phyloP scores from a whole-genome alignment of 2,797 vertebrate genomes.

The Gymnocypris eckloni region DNA sequence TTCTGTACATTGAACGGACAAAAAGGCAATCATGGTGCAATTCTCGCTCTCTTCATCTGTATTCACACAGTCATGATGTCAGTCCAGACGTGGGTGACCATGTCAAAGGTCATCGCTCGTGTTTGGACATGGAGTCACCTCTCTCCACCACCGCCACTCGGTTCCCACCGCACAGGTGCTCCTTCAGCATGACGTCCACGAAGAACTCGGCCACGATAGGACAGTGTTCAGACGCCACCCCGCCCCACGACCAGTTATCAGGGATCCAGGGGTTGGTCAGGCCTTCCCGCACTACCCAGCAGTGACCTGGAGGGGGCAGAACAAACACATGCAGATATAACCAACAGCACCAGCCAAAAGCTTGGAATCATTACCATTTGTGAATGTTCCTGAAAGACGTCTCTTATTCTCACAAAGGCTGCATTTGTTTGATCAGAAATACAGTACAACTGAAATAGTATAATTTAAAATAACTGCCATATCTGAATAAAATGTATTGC shows the following conservation, averaged over 20 bases:
- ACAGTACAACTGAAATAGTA: too few relatives aligned
- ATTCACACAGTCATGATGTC: slow-evolving; percentile 19
- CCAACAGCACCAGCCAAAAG: background rate
- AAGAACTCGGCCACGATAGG: slow-evolving; percentile 90
- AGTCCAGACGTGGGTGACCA: background rate
- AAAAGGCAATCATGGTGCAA: slow-evolving; percentile 67
- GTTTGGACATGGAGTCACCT: slow-evolving; percentile 81
- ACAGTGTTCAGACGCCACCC: slow-evolving; percentile 92
- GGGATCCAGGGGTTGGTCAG: slow-evolving; percentile 97
- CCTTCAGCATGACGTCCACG: slow-evolving; percentile 79
- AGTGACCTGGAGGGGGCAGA: slow-evolving; percentile 81
- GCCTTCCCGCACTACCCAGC: slow-evolving; percentile 89
- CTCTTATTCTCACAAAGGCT: too few relatives aligned
- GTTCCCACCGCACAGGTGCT: slow-evolving; percentile 73
- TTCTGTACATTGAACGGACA: slow-evolving; percentile 58
- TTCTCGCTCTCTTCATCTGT: slow-evolving; percentile 46
- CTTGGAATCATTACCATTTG: too few relatives aligned
- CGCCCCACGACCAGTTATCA: slow-evolving; percentile 96
- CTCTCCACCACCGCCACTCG: slow-evolving; percentile 81
- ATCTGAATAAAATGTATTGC: too few relatives aligned
- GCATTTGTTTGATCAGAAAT: too few relatives aligned
- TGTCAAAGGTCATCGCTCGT: slow-evolving; percentile 84
- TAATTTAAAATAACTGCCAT: too few relatives aligned
- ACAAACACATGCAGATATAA: background rate
- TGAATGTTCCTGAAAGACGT: too few relatives aligned